Conservation (phyloP, 2,797 vertebrate genomes). For the Tauraco hartlaubi region DNA sequence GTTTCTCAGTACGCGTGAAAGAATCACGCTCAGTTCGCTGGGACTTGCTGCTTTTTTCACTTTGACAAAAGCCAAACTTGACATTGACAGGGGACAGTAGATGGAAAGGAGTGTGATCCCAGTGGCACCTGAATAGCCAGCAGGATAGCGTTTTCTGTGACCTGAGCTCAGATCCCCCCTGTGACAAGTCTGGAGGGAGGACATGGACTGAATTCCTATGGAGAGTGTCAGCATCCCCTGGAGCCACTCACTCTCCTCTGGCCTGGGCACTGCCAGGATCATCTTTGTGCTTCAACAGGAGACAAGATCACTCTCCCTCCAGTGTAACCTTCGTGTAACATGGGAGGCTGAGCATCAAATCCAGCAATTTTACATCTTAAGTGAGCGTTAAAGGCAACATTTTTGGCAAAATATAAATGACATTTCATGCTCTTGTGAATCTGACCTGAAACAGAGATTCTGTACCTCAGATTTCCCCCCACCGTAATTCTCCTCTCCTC, state of each 20-base stretch:
- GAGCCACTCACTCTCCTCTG: rapidly evolving
- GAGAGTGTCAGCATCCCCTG: not conserved
- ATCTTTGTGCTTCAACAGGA: not conserved
- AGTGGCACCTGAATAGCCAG: not conserved
- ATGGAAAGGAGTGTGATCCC: rapidly evolving
- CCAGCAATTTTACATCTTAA: not conserved
- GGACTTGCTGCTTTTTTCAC: not conserved
- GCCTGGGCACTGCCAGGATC: not conserved
- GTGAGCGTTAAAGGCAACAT: not conserved
- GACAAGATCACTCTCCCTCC: not conserved
- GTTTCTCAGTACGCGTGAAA: not conserved
- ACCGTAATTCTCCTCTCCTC: not conserved
- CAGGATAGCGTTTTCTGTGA: not conserved
- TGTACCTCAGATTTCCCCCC: not conserved
- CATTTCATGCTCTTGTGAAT: not conserved
- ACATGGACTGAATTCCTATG: not conserved
- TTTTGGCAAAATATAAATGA: not conserved
- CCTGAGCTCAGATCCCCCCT: not conserved
- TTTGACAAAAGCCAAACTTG: not conserved
- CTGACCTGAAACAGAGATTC: not conserved
- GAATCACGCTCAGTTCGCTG: not conserved
- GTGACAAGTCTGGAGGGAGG: not conserved
- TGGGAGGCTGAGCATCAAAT: not conserved
- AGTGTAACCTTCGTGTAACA: not conserved
- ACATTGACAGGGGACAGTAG: not conserved